Evolutionary conservation across 2,888 invertebrate genomes (phyloP), one percentile per base, ranked within the genome.

Genomic region (Spicauda simplicius): DNA sequence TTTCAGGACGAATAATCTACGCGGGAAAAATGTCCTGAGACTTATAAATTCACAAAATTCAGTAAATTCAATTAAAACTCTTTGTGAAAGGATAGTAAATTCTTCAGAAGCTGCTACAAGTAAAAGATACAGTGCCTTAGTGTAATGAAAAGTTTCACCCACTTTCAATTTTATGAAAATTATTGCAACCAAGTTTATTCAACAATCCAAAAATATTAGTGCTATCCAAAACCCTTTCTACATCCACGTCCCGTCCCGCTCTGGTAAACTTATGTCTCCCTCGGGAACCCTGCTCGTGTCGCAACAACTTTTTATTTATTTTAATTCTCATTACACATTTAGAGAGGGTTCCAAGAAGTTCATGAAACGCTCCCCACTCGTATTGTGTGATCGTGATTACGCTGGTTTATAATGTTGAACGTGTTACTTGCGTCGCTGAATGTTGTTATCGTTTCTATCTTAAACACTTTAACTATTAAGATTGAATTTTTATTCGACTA

Each of bases 321-420:
- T 66, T 66, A 66, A 66, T 66, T 77, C 78, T 79, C 80, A 80
- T 82, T 82, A 80, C 75, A 74, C 79, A 82, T 81, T 82, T 80
- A 82, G 76, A 72, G 66, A 72, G 64, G 74, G 37, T 54, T 59
- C 45, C 45, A 54, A 65, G 59, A 64, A 65, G 65, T 65, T 65
- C 64, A 64, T 58, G 64, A 58, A 58, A 16, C 33, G 64, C 18
- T 58, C 37, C 37, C 48, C 50, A n/a, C 59, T 30, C 58, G 58
- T 60, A 60, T 65, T 59, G 64, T 52, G 64, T 58, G 64, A 57
- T 57, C 64, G 54, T 52, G 54, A 62, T 54, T 62, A 62, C 54
- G 16, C 45, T 50, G 33, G 5, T 59, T 59, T 16, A 59, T 48
- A 16, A 59, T 48, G 59, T 58, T 45, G 10, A 20, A 10, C 20